Percentiles rank a stretch among this genome's conserved stretches.
Conservation (phyloP, 2,888 invertebrate genomes). For the Eupithecia abbreviata region DNA sequence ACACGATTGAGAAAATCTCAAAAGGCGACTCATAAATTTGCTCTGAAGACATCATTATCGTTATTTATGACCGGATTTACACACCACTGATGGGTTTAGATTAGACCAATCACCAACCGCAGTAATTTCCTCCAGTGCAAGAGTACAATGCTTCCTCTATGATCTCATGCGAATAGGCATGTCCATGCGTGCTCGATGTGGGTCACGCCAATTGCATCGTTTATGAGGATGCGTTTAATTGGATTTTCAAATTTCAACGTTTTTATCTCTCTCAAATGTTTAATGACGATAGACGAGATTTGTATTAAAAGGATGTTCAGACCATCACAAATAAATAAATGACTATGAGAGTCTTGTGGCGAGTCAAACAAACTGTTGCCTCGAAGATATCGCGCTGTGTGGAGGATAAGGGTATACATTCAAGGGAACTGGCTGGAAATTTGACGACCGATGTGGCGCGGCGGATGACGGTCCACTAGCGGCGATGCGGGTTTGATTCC, state of each 20-base stretch:
- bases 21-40: neutral
- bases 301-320: too few species aligned
- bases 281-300: neutral
- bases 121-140: constrained; percentile 9
- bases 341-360: neutral
- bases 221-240: constrained; percentile 44
- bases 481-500: too few species aligned
- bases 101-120: constrained; percentile 1
- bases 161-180: constrained; percentile 39
- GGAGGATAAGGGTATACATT: neutral
- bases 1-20: neutral
- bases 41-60: neutral
- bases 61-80: neutral
- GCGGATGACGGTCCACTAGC: too few species aligned
- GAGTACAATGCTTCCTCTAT: constrained; percentile 38
- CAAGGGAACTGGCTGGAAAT: neutral
- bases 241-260: constrained; percentile 22
- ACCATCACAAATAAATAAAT: too few species aligned
- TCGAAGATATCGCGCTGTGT: neutral
- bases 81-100: neutral
- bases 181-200: constrained; percentile 28
- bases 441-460: too few species aligned
- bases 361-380: neutral
- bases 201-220: constrained; percentile 41
- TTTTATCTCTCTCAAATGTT: constrained; percentile 18